These are phyloP conservation scores for Thymelicus sylvestris DNA, from an alignment of 2,888 invertebrate genomes.

Conservation along the genomic window DNA sequence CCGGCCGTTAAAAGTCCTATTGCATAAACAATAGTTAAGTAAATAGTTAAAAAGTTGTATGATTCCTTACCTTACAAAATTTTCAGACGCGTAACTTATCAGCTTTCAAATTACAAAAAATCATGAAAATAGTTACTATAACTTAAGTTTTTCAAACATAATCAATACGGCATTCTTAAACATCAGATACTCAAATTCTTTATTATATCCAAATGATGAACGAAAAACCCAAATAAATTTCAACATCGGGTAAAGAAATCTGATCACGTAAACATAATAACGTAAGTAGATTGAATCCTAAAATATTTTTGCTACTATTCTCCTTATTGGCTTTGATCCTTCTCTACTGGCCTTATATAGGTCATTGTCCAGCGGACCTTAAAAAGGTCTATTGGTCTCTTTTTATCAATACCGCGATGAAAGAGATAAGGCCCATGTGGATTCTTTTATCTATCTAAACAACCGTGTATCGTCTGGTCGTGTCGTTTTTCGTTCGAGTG, in stretches of 20 bases:
- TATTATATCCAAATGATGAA: conserved; percentile 16
- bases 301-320: conserved; percentile 64
- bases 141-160: neutral
- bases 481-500: conserved; percentile 55
- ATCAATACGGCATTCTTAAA: conserved; percentile 7
- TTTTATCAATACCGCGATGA: conserved; percentile 41
- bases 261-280: conserved; percentile 68
- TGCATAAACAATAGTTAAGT: neutral
- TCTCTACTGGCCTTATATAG: conserved; percentile 49
- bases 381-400: conserved; percentile 46
- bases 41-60: no score
- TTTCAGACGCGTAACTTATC: no score
- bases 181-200: conserved; percentile 15
- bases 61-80: no score
- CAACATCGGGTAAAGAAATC: conserved; percentile 61
- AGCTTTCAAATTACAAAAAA: no score
- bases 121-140: neutral
- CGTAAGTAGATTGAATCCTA: conserved; percentile 70
- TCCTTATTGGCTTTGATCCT: conserved; percentile 62
- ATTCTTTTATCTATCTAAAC: conserved; percentile 47
- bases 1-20: no score
- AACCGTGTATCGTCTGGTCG: conserved; percentile 47
- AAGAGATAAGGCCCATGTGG: conserved; percentile 42
- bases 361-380: conserved; percentile 51
- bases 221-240: conserved; percentile 57